Percentiles rank a stretch among this genome's conserved stretches.
Conservation (phyloP, 2,797 vertebrate genomes). For the Myotis daubentonii region DNA sequence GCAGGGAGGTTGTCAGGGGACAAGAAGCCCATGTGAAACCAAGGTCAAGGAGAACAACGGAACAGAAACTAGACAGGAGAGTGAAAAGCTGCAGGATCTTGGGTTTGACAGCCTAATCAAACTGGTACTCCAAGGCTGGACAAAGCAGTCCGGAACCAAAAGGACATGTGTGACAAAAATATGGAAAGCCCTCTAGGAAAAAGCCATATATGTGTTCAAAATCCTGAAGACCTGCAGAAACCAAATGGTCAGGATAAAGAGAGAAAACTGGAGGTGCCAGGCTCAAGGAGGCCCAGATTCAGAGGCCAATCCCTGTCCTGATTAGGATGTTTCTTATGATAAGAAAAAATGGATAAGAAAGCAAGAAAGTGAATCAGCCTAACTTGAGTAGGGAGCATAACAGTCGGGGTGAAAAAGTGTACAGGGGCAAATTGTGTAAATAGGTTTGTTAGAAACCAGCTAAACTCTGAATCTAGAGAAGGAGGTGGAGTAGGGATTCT, state of each 20-base stretch:
- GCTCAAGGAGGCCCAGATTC: not conserved
- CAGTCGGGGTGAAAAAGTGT: not conserved
- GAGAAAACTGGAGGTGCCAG: not conserved
- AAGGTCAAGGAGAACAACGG: constrained; percentile 13
- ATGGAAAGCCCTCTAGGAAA: not conserved
- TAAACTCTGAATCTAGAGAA: constrained; percentile 36
- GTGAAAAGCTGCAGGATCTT: not conserved
- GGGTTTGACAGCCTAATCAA: not conserved
- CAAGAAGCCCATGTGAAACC: not conserved
- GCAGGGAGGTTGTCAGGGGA: not conserved
- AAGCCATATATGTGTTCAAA: not conserved
- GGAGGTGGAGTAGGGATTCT: rapidly evolving
- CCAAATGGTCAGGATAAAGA: not conserved
- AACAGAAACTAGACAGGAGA: not conserved
- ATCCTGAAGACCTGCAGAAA: constrained; percentile 31
- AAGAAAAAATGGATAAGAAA: not conserved
- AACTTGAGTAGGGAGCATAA: not conserved
- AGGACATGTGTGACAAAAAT: not conserved
- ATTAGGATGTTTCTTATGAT: not conserved
- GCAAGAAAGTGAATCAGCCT: not conserved
- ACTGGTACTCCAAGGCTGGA: not conserved
- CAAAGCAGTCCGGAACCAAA: not conserved
- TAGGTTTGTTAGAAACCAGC: not conserved
- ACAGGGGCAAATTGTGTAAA: not conserved
- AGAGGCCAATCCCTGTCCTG: not conserved